phyloP scores from a whole-genome alignment of 2,113 vertebrate genomes.

The Dendropsophus ebraccatus region DNA sequence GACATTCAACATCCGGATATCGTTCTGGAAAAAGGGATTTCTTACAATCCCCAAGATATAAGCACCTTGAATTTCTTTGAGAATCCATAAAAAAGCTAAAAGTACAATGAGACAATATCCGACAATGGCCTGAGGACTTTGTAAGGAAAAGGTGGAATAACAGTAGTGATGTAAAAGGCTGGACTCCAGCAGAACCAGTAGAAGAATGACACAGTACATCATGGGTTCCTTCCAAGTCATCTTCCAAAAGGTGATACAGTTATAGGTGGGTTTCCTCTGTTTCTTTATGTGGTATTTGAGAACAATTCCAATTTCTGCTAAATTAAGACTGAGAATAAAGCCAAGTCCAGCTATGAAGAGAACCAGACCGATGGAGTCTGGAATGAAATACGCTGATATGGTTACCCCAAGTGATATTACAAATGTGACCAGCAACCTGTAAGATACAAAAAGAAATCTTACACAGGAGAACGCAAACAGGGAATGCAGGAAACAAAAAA shows the following conservation, averaged over 20 bases:
- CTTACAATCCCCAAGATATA: conserved; percentile 88
- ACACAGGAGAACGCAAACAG: conserved; percentile 65
- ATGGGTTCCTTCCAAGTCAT: conserved; percentile 80
- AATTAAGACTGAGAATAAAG: conserved; percentile 92
- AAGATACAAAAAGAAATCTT: conserved; percentile 63
- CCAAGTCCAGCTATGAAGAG: conserved; percentile 91
- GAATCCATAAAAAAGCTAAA: conserved; percentile 79
- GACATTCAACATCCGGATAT: conserved; percentile 79
- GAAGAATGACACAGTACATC: conserved; percentile 77
- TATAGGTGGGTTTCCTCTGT: conserved; percentile 65
- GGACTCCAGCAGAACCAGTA: conserved; percentile 80
- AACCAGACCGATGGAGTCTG: conserved; percentile 84
- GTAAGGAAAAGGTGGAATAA: conserved; percentile 69
- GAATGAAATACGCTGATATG: conserved; percentile 89
- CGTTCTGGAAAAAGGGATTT: conserved; percentile 93
- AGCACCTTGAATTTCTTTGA: conserved; percentile 89
- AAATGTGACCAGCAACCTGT: conserved; percentile 92
- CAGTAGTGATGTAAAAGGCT: conserved; percentile 84
- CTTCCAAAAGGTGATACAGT: conserved; percentile 66
- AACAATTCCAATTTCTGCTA: conserved; percentile 78
- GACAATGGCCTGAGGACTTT: conserved; percentile 77
- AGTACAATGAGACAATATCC: conserved; percentile 84
- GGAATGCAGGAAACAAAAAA: background rate
- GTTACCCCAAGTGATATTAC: conserved; percentile 80
- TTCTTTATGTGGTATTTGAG: conserved; percentile 70